Evolutionary conservation across 1,140 invertebrate species (phyloP).

Genomic region (Drosophila navojoa): DNA sequence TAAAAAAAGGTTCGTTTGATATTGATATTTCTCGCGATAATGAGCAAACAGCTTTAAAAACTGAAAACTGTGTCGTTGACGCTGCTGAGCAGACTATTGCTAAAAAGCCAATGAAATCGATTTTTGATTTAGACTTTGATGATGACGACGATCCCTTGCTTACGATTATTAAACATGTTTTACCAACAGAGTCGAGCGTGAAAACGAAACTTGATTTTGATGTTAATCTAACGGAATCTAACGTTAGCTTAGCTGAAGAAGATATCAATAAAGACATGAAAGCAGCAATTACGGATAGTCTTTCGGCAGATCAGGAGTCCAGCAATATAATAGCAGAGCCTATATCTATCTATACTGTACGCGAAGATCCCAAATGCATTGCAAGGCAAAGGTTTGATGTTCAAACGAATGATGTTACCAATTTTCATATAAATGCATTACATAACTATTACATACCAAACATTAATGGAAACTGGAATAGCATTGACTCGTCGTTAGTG

Average conservation of each 20-base stretch:
- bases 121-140: slow-evolving; percentile 78
- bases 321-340: slow-evolving; percentile 1
- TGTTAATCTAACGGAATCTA: not conserved
- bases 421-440: slow-evolving; percentile 77
- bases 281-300: not conserved
- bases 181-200: slow-evolving; percentile 1
- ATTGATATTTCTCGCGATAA: not conserved
- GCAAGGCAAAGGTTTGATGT: slow-evolving; percentile 72
- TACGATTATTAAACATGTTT: slow-evolving; percentile 57
- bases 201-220: slow-evolving; percentile 5
- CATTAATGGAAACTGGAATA: slow-evolving; percentile 88
- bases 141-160: slow-evolving; percentile 72
- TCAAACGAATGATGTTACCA: slow-evolving; percentile 67
- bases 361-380: slow-evolving; percentile 78
- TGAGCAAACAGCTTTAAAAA: slow-evolving; percentile 10
- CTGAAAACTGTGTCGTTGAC: not conserved
- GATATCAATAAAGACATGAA: slow-evolving; percentile 1
- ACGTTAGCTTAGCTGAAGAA: not conserved
- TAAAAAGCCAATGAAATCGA: slow-evolving; percentile 65
- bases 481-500: slow-evolving; percentile 23
- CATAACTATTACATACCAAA: slow-evolving; percentile 84
- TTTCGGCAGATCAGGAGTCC: slow-evolving; percentile 11
- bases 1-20: not conserved
- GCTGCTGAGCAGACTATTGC: slow-evolving; percentile 9
- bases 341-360: slow-evolving; percentile 41